Conservation (phyloP, 1,140 invertebrate species). For the Rhopalosiphum maidis region DNA sequence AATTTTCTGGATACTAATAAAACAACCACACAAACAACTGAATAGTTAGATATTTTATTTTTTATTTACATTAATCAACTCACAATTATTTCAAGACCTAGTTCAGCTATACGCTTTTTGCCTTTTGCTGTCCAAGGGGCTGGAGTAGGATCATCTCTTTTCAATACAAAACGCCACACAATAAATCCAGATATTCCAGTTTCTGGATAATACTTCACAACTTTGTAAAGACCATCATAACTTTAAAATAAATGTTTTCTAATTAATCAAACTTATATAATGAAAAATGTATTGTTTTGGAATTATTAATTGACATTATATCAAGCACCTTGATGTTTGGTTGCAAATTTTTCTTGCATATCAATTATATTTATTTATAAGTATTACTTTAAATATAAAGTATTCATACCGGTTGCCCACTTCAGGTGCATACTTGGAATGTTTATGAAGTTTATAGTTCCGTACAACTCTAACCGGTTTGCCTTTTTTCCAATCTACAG, state of each 20-base stretch:
- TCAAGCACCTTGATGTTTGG: no score
- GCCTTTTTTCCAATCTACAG: constrained; percentile 76
- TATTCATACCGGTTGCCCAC: constrained; percentile 71
- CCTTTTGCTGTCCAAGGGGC: constrained; percentile 83
- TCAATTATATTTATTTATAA: not conserved
- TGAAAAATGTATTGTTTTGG: no score
- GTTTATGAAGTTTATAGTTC: constrained; percentile 76
- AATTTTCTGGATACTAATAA: constrained; percentile 73
- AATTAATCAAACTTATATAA: no score
- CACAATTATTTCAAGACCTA: constrained; percentile 64
- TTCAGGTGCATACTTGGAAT: constrained; percentile 80
- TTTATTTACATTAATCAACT: not conserved
- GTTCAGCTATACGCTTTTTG: constrained; percentile 65
- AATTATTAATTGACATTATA: no score
- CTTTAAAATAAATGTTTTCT: constrained; percentile 62
- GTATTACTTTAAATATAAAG: no score
- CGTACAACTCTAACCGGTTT: constrained; percentile 82
- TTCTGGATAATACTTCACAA: constrained; percentile 84
- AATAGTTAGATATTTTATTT: not conserved
- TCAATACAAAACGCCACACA: constrained; percentile 82
- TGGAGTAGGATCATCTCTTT: constrained; percentile 79
- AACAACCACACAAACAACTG: not conserved
- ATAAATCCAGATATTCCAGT: constrained; percentile 79
- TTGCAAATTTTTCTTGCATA: no score
- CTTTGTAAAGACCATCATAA: constrained; percentile 80